phyloP scores from a whole-genome alignment of 2,113 vertebrate genomes.

The Acanthochromis polyacanthus region DNA sequence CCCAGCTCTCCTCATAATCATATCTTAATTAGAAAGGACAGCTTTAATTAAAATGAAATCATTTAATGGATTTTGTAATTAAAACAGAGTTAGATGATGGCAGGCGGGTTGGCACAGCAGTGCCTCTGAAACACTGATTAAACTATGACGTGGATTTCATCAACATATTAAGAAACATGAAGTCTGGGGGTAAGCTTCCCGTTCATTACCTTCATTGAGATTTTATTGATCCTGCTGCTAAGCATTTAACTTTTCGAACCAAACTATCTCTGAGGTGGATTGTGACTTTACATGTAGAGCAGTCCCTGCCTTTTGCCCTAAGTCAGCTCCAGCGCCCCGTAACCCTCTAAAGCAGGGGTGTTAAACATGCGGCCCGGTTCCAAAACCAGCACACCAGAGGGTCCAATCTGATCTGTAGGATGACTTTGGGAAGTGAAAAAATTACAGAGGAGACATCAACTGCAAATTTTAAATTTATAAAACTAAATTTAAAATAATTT shows the following conservation, averaged over 20 bases:
- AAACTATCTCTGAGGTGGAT: too few relatives aligned
- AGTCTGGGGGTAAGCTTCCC: not conserved
- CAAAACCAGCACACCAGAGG: too few relatives aligned
- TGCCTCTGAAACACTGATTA: conserved; percentile 27
- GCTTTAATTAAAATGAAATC: conserved; percentile 61
- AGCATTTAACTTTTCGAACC: not conserved
- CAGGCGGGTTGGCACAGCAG: not conserved
- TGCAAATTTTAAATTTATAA: too few relatives aligned
- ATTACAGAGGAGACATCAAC: too few relatives aligned
- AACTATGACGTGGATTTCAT: conserved; percentile 32
- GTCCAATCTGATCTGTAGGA: too few relatives aligned
- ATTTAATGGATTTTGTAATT: conserved; percentile 61
- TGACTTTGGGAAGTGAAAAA: too few relatives aligned
- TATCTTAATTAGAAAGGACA: conserved; percentile 61
- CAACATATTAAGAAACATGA: conserved; percentile 4
- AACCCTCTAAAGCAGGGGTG: too few relatives aligned
- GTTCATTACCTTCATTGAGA: not conserved
- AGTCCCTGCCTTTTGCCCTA: too few relatives aligned
- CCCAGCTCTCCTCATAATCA: conserved; percentile 41
- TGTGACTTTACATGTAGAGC: too few relatives aligned
- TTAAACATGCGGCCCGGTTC: too few relatives aligned
- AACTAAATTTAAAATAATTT: too few relatives aligned
- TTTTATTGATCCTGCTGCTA: not conserved
- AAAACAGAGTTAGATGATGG: conserved; percentile 32
- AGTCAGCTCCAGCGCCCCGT: too few relatives aligned